phyloP scores from a whole-genome alignment of 2,113 vertebrate species.

The Himantopus leucocephalus region DNA sequence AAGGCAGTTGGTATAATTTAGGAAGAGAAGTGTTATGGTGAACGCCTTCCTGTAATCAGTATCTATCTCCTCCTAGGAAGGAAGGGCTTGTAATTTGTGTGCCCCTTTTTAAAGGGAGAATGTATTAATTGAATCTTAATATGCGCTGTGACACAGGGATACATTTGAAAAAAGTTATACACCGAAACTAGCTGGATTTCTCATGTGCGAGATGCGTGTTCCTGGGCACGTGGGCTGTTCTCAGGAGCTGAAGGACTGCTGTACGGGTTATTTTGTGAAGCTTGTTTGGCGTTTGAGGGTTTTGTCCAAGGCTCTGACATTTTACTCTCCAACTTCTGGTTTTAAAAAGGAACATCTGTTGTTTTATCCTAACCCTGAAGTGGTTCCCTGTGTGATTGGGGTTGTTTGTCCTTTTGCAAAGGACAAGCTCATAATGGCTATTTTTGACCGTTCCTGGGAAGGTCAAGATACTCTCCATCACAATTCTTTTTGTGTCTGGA shows the following conservation, averaged over 20 bases:
- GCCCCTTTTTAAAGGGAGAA: background rate
- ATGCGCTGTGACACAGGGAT: background rate
- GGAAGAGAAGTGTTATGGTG: background rate
- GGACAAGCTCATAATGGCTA: background rate
- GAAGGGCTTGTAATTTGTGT: background rate
- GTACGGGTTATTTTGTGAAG: background rate
- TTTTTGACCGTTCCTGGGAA: background rate
- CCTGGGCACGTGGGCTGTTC: background rate
- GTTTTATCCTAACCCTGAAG: background rate
- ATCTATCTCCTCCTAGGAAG: background rate
- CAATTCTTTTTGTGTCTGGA: background rate
- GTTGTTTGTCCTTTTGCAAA: background rate
- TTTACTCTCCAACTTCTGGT: background rate
- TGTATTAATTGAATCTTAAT: background rate
- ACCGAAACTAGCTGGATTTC: background rate
- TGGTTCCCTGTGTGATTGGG: background rate
- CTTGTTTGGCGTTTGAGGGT: background rate
- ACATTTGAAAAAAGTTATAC: background rate
- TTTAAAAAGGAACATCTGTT: background rate
- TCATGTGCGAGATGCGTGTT: accelerated
- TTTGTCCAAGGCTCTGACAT: background rate
- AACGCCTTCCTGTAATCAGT: background rate
- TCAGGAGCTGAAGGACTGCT: background rate
- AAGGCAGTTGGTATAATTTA: background rate
- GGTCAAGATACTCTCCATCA: background rate